Evolutionary conservation across 2,113 vertebrate species (phyloP), one percentile per base, ranked within the genome.

Genomic region (Phaethon lepturus): DNA sequence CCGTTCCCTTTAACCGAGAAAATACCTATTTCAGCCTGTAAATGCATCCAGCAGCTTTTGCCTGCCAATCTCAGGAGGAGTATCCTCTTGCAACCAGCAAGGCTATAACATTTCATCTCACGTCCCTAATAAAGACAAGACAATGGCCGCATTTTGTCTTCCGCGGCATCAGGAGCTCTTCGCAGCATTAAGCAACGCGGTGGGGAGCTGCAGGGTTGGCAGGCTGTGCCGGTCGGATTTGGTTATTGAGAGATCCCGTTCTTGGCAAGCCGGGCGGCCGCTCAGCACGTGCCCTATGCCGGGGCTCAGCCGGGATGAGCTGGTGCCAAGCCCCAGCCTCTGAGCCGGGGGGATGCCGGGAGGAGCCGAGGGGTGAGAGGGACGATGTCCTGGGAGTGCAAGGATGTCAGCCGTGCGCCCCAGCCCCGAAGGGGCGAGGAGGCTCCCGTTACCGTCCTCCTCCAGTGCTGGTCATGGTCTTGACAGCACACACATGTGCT

Each of bases 301-400:
- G 3, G 20, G 47, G 40, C 45, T 53, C 31, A 64, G 81, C 66
- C 4, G 4, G 58, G 35, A 56, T 75, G 44, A 52, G 56, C 77
- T 23, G 0, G 42, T 2, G 9, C 63, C 1, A 9, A 82, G 42
- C 49, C 52, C 10, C 11, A 7, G 53, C 11, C 22, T 13, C 31
- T 19, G 42, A 3, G 23, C 73, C 3, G 0, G 55, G 29, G 11
- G 13, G n/a, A 29, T 56, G 59, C 22, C 0, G 1, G 16, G 40
- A 45, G 50, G 64, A 59, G 24, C 31, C 2, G 1, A 26, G 33
- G 31, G 52, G 20, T 1, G 2, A 35, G 13, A 74, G 28, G 14
- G 16, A 42, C 0, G 0, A 19, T 7, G 16, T 28, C 10, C 7
- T 1, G 0, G 28, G 26, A 25, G 11, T 6, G 4, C 60, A 29